phyloP scores from a whole-genome alignment of 1,140 invertebrate species.

The Pogonomyrmex californicus region DNA sequence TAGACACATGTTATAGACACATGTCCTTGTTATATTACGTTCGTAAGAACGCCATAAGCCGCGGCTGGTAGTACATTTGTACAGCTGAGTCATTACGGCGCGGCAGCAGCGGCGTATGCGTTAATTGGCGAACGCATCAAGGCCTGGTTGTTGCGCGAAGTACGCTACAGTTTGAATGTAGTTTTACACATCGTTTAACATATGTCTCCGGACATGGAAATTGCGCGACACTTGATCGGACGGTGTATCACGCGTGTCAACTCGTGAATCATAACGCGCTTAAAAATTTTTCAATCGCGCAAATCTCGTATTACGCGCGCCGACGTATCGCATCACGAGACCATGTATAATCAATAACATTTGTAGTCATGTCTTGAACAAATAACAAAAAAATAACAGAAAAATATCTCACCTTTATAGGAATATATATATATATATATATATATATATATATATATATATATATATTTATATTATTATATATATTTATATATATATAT shows the following conservation, averaged over 20 bases:
- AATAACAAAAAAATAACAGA: neutral
- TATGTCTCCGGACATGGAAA: conserved; percentile 14
- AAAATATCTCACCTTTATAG: neutral
- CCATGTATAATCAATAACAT: neutral
- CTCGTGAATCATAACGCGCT: neutral
- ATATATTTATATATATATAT: no score
- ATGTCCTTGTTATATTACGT: conserved; percentile 6
- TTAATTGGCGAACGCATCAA: conserved; percentile 80
- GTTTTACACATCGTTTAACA: neutral
- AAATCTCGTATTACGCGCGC: neutral
- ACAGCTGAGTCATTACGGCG: conserved; percentile 79
- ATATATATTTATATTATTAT: no score
- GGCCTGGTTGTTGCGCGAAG: conserved; percentile 68
- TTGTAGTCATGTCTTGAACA: neutral
- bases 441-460: no score
- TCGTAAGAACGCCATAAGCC: neutral
- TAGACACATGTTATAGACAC: neutral
- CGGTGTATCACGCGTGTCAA: no score
- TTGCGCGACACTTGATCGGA: neutral
- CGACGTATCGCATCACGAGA: neutral
- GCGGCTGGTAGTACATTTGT: conserved; percentile 73
- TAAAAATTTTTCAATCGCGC: conserved; percentile 17
- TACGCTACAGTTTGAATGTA: conserved; percentile 15
- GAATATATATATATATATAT: no score
- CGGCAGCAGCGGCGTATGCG: conserved; percentile 57